Conservation (phyloP, 2,797 vertebrate species). For the Podarcis siculus region DNA sequence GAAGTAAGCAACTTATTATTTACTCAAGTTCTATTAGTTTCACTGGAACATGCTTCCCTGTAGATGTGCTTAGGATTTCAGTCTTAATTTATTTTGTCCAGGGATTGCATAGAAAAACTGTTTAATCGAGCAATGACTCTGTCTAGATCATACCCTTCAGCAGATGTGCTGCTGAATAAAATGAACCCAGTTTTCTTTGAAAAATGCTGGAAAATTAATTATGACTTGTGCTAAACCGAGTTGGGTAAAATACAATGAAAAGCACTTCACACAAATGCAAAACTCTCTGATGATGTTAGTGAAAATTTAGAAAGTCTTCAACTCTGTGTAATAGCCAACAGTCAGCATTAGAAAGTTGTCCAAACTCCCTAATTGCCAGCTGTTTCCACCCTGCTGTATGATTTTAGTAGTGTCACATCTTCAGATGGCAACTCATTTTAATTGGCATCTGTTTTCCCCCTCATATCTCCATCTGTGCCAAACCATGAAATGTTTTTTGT, state of each 20-base stretch:
- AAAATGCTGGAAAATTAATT: constrained; percentile 8
- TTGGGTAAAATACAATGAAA: constrained; percentile 24
- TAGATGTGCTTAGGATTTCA: constrained; percentile 1
- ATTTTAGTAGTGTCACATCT: constrained; percentile 8
- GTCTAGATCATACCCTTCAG: not conserved
- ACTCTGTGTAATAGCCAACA: constrained; percentile 9
- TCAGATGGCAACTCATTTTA: constrained; percentile 50
- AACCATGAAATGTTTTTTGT: constrained; percentile 14
- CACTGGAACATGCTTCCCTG: not conserved
- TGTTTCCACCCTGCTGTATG: constrained; percentile 32
- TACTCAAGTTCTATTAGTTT: not conserved
- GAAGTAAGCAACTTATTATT: no score
- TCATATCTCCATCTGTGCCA: constrained; percentile 48
- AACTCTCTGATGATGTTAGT: constrained; percentile 26
- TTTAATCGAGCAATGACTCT: not conserved
- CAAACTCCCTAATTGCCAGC: constrained; percentile 16
- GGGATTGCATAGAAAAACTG: not conserved
- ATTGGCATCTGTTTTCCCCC: constrained; percentile 23
- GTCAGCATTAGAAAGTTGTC: constrained; percentile 37
- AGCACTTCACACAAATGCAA: not conserved
- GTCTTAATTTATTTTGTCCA: not conserved
- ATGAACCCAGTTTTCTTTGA: constrained; percentile 11
- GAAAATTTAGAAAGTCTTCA: constrained; percentile 21
- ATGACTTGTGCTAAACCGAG: constrained; percentile 7
- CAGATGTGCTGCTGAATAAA: constrained; percentile 27